phyloP scores from a whole-genome alignment of 2,888 invertebrate genomes.

The Drepanosiphum platanoidis region DNA sequence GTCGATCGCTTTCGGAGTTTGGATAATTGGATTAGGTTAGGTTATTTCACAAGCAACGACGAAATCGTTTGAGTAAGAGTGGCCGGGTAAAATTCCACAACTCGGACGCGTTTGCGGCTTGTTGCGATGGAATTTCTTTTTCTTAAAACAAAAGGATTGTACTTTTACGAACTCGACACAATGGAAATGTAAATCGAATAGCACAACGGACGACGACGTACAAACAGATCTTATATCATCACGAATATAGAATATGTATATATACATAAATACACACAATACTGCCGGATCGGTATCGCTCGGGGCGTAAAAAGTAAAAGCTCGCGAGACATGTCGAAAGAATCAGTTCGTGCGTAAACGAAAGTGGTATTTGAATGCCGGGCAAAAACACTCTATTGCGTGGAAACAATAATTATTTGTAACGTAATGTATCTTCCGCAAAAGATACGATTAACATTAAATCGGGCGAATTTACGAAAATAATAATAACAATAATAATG shows the following conservation, averaged over 20 bases:
- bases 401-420: neutral
- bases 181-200: neutral
- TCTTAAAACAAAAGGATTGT: slow-evolving; percentile 23
- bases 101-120: neutral
- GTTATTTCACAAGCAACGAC: neutral
- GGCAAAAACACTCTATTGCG: slow-evolving; percentile 1
- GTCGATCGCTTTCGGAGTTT: neutral
- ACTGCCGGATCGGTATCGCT: neutral
- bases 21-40: neutral
- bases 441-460: slow-evolving; percentile 64
- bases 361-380: slow-evolving; percentile 16
- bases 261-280: neutral
- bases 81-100: neutral
- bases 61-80: slow-evolving; percentile 27
- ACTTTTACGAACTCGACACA: neutral
- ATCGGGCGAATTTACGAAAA: slow-evolving; percentile 3
- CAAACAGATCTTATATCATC: slow-evolving; percentile 22
- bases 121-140: neutral
- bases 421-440: slow-evolving; percentile 9
- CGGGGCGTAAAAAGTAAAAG: slow-evolving; percentile 44
- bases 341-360: slow-evolving; percentile 48
- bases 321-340: slow-evolving; percentile 15
- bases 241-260: neutral
- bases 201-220: too few species aligned
- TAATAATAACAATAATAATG: too few species aligned